phyloP scores from a whole-genome alignment of 2,888 invertebrate genomes.

The Scaptomyza tumidula region DNA sequence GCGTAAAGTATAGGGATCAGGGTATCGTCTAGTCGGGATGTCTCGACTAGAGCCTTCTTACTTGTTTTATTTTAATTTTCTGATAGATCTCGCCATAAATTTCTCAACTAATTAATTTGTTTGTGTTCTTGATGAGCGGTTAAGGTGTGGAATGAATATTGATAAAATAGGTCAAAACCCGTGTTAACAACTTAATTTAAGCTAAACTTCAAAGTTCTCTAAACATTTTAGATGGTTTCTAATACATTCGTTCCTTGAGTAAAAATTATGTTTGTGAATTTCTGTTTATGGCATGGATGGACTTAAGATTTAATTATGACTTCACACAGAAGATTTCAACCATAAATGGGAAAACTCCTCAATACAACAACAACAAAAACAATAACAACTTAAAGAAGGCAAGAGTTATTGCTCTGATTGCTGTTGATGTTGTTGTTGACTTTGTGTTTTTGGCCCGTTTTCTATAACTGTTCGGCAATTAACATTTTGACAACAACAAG shows the following conservation, averaged over 20 bases:
- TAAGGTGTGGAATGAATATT: conserved; percentile 49
- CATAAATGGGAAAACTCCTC: conserved; percentile 48
- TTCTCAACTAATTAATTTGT: conserved; percentile 65
- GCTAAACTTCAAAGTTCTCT: neutral
- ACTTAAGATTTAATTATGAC: conserved; percentile 64
- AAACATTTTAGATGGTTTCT: neutral
- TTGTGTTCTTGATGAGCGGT: too few species aligned
- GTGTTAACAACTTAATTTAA: conserved; percentile 30
- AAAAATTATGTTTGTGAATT: conserved; percentile 2
- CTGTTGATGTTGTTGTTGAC: conserved; percentile 40
- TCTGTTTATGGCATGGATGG: conserved; percentile 31
- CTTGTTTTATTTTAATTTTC: conserved; percentile 72
- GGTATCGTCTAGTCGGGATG: too few species aligned
- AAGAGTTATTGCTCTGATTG: conserved; percentile 70
- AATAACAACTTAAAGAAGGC: conserved; percentile 52
- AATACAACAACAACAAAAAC: conserved; percentile 28
- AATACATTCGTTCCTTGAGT: conserved; percentile 5
- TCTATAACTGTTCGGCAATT: conserved; percentile 82
- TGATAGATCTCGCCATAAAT: conserved; percentile 60
- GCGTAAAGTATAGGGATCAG: too few species aligned
- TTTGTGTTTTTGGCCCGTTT: conserved; percentile 54
- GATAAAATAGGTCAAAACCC: conserved; percentile 53
- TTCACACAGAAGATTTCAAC: conserved; percentile 42
- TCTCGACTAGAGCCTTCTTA: too few species aligned
- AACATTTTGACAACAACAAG: conserved; percentile 74